phyloP scores from a whole-genome alignment of 2,113 vertebrate genomes.

The Notarius quadriscutis region DNA sequence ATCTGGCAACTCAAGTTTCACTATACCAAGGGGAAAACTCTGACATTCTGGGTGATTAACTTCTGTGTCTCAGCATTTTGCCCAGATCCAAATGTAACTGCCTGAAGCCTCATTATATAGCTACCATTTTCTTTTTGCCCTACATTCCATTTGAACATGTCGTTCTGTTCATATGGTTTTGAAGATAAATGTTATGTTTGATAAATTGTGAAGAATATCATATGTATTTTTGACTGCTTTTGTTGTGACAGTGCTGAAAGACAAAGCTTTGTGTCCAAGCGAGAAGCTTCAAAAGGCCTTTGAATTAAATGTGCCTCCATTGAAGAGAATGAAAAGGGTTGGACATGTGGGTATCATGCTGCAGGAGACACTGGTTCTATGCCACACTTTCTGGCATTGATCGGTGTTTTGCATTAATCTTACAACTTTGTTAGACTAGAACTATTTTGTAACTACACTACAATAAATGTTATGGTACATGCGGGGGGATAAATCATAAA shows the following conservation, averaged over 20 bases:
- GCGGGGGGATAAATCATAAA: not conserved
- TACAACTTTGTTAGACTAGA: not conserved
- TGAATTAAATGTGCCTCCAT: slow-evolving; percentile 55
- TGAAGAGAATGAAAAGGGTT: slow-evolving; percentile 57
- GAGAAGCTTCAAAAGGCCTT: slow-evolving; percentile 55
- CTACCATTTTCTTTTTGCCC: slow-evolving; percentile 19
- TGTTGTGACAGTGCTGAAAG: slow-evolving; percentile 57
- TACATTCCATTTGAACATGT: not conserved
- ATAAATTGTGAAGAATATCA: slow-evolving; percentile 56
- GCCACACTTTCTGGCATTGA: slow-evolving; percentile 15
- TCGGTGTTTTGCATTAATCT: slow-evolving; percentile 36
- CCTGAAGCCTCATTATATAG: slow-evolving; percentile 29
- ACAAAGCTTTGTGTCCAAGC: slow-evolving; percentile 49
- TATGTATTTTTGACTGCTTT: slow-evolving; percentile 48
- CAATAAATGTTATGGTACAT: not conserved
- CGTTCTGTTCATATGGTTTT: slow-evolving; percentile 8
- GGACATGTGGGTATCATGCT: slow-evolving; percentile 44
- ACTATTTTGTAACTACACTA: slow-evolving; percentile 10
- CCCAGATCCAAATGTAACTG: slow-evolving; percentile 11
- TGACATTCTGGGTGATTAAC: not conserved
- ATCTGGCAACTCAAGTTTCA: slow-evolving; percentile 24
- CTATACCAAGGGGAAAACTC: not conserved
- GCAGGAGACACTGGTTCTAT: slow-evolving; percentile 42
- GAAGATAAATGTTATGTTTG: slow-evolving; percentile 47
- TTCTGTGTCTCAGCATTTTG: not conserved